A percentile compares a stretch with the other conserved stretches of the same genome.
phyloP scores from a whole-genome alignment of 1,140 invertebrate species.

The Pseudomyrmex dendroicus region DNA sequence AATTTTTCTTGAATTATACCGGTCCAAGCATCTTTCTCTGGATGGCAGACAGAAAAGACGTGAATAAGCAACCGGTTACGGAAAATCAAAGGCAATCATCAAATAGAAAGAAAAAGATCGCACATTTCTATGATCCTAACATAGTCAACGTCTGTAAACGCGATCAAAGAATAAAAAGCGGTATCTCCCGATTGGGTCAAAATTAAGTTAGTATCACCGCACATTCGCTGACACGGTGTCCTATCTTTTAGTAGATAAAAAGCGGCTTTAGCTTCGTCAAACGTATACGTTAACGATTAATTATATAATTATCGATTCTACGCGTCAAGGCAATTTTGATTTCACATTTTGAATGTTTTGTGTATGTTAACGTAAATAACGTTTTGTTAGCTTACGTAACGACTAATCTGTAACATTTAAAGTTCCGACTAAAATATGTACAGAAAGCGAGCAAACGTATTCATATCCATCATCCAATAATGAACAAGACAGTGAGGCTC shows the following conservation, averaged over 20 bases:
- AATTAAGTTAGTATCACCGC: constrained; percentile 75
- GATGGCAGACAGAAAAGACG: constrained; percentile 33
- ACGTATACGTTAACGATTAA: neutral
- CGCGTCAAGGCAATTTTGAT: neutral
- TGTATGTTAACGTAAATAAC: neutral
- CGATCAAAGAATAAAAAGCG: constrained; percentile 66
- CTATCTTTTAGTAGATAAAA: constrained; percentile 32
- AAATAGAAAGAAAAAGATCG: constrained; percentile 59
- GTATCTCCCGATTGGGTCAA: constrained; percentile 70
- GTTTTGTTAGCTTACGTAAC: constrained; percentile 5
- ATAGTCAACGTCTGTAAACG: constrained; percentile 68
- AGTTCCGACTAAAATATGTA: constrained; percentile 1
- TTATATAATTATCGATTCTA: neutral
- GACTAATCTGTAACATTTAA: neutral
- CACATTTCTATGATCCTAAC: constrained; percentile 61
- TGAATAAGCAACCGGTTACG: constrained; percentile 70
- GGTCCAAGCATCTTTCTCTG: constrained; percentile 3
- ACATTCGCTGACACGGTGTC: constrained; percentile 34
- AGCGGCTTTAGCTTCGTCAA: neutral
- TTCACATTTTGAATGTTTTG: neutral
- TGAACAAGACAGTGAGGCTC: constrained; percentile 6
- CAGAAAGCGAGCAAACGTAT: neutral
- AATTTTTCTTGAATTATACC: constrained; percentile 53
- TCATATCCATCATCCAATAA: constrained; percentile 31
- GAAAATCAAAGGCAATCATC: constrained; percentile 56